Conservation (phyloP, 2,113 vertebrate genomes). For the Suncus etruscus region DNA sequence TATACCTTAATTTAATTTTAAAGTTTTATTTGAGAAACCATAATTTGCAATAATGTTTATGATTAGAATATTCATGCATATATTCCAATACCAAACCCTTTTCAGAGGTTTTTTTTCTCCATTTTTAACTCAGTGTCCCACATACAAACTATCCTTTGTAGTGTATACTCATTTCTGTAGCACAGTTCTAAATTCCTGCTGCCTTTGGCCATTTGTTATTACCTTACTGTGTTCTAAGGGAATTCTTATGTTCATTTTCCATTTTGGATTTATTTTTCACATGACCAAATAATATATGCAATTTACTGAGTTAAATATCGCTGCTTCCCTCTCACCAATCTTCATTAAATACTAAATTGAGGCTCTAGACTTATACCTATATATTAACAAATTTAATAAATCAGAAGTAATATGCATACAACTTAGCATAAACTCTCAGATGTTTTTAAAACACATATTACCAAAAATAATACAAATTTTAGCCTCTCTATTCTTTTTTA, state of each 20-base stretch:
- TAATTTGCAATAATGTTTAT: too few relatives aligned
- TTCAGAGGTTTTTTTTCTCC: too few relatives aligned
- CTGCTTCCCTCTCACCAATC: background rate
- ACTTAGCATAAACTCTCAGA: background rate
- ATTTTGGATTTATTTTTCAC: background rate
- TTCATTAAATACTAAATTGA: background rate
- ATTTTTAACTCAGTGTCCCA: too few relatives aligned
- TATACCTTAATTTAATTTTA: too few relatives aligned
- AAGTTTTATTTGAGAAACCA: too few relatives aligned
- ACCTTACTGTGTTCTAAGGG: background rate
- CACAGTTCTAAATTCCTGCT: background rate
- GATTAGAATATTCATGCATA: too few relatives aligned
- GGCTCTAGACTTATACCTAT: background rate
- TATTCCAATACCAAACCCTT: too few relatives aligned
- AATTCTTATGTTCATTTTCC: background rate
- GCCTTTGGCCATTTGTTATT: background rate
- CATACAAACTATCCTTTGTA: too few relatives aligned
- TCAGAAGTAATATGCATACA: background rate
- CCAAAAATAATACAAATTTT: background rate
- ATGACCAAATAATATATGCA: background rate
- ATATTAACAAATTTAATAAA: conserved; percentile 2
- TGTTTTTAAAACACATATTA: background rate
- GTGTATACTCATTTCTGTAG: background rate
- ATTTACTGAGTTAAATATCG: background rate
- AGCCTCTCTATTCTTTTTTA: background rate